These are phyloP conservation scores for Prunella himalayana DNA, from an alignment of 2,113 vertebrate genomes.

Conservation along the genomic window DNA sequence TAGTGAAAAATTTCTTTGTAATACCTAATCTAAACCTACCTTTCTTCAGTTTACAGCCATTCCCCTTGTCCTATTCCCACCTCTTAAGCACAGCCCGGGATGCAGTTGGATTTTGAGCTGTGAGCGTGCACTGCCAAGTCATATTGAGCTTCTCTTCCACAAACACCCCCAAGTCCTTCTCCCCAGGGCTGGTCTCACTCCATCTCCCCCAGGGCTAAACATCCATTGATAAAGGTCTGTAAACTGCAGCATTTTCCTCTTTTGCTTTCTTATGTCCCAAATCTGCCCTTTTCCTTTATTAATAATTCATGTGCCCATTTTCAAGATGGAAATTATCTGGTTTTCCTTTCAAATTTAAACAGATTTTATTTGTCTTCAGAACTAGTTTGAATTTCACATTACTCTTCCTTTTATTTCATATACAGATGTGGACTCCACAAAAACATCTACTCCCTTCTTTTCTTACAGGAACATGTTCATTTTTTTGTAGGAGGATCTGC, in stretches of 20 bases:
- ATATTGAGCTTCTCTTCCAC: not conserved
- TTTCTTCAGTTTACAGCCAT: not conserved
- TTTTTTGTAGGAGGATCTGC: not conserved
- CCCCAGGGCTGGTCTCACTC: not conserved
- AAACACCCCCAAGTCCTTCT: not conserved
- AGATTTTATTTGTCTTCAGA: not conserved
- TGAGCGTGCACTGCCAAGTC: fast-evolving
- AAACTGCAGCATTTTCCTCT: not conserved
- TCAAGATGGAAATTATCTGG: not conserved
- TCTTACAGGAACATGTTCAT: not conserved
- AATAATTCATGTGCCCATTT: not conserved
- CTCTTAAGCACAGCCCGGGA: not conserved
- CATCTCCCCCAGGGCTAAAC: not conserved
- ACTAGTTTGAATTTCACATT: not conserved
- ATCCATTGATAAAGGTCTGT: not conserved
- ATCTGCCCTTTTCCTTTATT: not conserved
- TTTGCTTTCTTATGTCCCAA: not conserved
- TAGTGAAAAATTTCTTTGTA: fast-evolving
- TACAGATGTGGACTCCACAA: not conserved
- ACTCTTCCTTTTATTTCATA: not conserved
- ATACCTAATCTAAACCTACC: not conserved
- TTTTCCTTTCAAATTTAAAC: not conserved
- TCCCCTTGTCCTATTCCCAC: not conserved
- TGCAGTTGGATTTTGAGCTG: not conserved
- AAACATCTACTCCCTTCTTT: not conserved